A percentile compares a stretch with the other conserved stretches of the same genome.
Evolutionary conservation across 2,888 invertebrate species (phyloP).

Genomic region (Parnassius orleans): DNA sequence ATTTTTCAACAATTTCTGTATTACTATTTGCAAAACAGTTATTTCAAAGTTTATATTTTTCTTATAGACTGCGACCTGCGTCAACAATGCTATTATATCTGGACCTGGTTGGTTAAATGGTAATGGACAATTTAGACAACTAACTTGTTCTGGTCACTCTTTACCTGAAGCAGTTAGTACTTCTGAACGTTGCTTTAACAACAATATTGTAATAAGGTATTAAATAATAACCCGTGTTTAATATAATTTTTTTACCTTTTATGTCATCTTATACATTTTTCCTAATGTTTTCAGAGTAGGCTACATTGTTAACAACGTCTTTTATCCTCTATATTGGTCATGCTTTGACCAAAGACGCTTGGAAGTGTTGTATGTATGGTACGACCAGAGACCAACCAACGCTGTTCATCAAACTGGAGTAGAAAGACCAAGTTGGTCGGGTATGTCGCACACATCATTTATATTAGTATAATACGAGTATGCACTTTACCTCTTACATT

Average conservation of each 20-base stretch:
- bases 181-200: constrained; percentile 59
- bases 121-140: constrained; percentile 55
- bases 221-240: not conserved
- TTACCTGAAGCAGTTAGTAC: constrained; percentile 62
- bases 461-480: no score
- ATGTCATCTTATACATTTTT: not conserved
- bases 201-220: constrained; percentile 66
- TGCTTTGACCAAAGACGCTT: constrained; percentile 77
- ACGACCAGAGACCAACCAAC: constrained; percentile 67
- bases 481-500: no score
- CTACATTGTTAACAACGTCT: constrained; percentile 64
- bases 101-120: constrained; percentile 60
- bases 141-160: constrained; percentile 64
- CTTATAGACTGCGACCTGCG: constrained; percentile 59
- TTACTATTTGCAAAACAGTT: no score
- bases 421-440: constrained; percentile 33
- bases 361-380: constrained; percentile 77
- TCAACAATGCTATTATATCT: constrained; percentile 48
- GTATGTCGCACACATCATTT: not conserved
- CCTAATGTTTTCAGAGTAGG: constrained; percentile 65
- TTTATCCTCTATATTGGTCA: constrained; percentile 71
- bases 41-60: constrained; percentile 1
- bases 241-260: not conserved
- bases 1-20: no score
- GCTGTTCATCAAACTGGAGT: constrained; percentile 70